Conservation (phyloP, 2,888 invertebrate genomes). For the Pseudococcus jackbeardsleyi region DNA sequence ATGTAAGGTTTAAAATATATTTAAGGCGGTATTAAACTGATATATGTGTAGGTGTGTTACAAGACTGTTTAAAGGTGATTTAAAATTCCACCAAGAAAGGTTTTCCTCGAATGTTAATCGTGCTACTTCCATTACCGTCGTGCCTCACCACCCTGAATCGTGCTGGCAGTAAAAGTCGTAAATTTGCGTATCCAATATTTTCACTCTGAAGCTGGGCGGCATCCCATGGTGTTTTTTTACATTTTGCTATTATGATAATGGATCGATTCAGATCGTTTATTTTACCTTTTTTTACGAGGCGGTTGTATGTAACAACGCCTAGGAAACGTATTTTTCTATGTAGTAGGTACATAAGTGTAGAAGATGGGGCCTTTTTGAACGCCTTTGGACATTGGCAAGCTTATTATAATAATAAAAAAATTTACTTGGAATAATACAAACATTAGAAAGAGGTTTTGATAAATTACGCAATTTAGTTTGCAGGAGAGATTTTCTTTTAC, state of each 20-base stretch:
- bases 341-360: too few species aligned
- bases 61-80: constrained; percentile 58
- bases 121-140: constrained; percentile 53
- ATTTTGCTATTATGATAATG: constrained; percentile 62
- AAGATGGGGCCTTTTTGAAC: too few species aligned
- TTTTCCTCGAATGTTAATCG: constrained; percentile 62
- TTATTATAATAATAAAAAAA: not conserved
- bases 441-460: constrained; percentile 14
- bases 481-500: not conserved
- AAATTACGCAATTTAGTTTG: constrained; percentile 1
- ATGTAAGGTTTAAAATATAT: constrained; percentile 51
- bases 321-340: too few species aligned
- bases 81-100: constrained; percentile 59
- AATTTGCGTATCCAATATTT: constrained; percentile 61
- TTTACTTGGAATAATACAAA: not conserved
- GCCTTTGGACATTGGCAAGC: not conserved
- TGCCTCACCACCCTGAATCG: not conserved
- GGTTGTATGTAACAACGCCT: not conserved
- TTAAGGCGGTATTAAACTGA: constrained; percentile 51
- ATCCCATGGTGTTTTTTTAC: constrained; percentile 49
- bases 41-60: constrained; percentile 62
- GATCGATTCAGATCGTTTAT: constrained; percentile 61
- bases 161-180: constrained; percentile 53
- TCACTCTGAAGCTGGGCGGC: constrained; percentile 26
- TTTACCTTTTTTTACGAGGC: not conserved